A percentile compares a stretch with the other conserved stretches of the same genome.
These are phyloP conservation scores for Cryptops parisi DNA, from an alignment of 2,888 invertebrate genomes.

Conservation along the genomic window DNA sequence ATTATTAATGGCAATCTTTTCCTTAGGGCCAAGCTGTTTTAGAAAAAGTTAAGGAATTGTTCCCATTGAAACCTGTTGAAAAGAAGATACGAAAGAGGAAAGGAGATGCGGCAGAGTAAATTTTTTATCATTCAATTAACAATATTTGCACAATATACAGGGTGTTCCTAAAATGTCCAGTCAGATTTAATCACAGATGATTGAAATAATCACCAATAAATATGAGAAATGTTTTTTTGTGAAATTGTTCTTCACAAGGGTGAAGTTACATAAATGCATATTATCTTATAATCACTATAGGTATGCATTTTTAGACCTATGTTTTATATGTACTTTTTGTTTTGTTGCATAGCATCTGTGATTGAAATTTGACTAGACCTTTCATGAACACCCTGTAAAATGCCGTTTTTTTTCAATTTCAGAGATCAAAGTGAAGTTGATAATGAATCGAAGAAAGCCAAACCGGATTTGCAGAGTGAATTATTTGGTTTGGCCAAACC, in stretches of 20 bases:
- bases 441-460: neutral
- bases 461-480: neutral
- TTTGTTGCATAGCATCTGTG: no score
- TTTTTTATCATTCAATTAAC: neutral
- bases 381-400: no score
- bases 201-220: no score
- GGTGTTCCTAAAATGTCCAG: no score
- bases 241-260: no score
- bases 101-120: conserved; percentile 25
- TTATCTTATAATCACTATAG: no score
- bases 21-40: conserved; percentile 23
- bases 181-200: no score
- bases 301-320: no score
- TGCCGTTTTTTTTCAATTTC: neutral
- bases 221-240: no score
- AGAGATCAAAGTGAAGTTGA: neutral
- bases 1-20: no score
- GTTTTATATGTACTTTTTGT: neutral
- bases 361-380: no score
- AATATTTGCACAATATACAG: neutral
- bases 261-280: no score
- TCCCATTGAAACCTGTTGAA: conserved; percentile 25
- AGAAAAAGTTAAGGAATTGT: conserved; percentile 26
- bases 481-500: neutral
- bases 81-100: conserved; percentile 26